Base-by-base conservation (phyloP, 2,113 vertebrate genomes). In the Psittacula cyanocephala region DNA sequence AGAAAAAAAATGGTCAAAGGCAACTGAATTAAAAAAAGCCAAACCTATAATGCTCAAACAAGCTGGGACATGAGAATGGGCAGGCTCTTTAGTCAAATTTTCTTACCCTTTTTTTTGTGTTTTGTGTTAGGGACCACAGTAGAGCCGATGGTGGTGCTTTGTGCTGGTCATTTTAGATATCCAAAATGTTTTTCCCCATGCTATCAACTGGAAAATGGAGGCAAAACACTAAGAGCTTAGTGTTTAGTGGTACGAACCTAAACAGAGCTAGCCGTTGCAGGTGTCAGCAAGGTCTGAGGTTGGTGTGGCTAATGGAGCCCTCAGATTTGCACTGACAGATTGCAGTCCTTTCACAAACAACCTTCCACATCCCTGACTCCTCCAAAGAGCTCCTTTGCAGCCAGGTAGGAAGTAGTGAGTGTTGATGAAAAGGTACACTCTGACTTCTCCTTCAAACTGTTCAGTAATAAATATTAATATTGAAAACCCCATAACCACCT, bases 381-480 rank as follows among this genome's bases (percentile, higher is more conserved):
- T 12, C 39, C 18, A 23, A 53, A 91, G 33, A 71, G 22, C 70
- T 76, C 31, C 41, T 93, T 64, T 65, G 49, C 64, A 78, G n/a
- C 43, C n/a, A 85, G 75, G 49, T 62, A 59, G 83, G 64, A 28
- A 37, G 37, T 8, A 86, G 37, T 10, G 37, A 88, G 27, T 55
- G 35, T 10, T 39, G 62, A 70, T 71, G 41, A 68, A 78, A 96
- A 91, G 25, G 37, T 81, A 44, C 46, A 84, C 44, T n/a, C 25
- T 2, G 2, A 71, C 16, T 37, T 92, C 62, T 81, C 69, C 72
- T 88, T 93, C 92, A 77, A 88, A 89, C 16, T 47, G 12, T 63
- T 88, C 68, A 53, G 33, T 64, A 84, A 75, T 71, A 81, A 83
- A 76, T 28, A 94, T 91, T 91, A 95, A 92, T 90, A 91, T 81